Evolutionary conservation across 2,888 invertebrate genomes (phyloP), one percentile per base, ranked within the genome.

Genomic region (Drosophila mimetica): DNA sequence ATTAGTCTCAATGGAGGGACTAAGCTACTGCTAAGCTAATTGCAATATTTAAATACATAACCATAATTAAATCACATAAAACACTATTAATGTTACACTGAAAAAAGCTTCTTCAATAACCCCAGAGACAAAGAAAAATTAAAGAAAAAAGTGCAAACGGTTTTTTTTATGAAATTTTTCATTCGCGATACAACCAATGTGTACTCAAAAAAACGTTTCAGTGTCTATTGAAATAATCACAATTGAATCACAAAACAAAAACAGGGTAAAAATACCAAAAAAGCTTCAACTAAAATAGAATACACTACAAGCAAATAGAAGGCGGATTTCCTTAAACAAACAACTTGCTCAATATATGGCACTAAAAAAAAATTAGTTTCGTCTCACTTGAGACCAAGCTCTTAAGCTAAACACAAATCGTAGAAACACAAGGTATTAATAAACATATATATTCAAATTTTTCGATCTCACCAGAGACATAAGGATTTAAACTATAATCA

Each of bases 221-320:
- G 30, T 47, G 47, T 47, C 47, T 34, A 48, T 48, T 37, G 36
- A 30, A 42, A 34, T 47, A 52, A 34, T 16, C 37, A 46, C 39
- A 52, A 47, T 41, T 60, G 28, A 74, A 60, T 46, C 47, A 65
- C 47, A 58, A 34, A 22, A 32, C 41, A 30, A 54, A 44, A 8
- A 37, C 1, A 16, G 16, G 16, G 14, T 58, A 51, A 32, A 41
- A n/a, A 54, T 54, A 51, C 5, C 39, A 13, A n/a, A 20, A 20
- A 41, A 2, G 13, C 20, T 36, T 36, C 8, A 20, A 20, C 13
- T 20, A 20, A 3, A 41, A 41, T 1, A 9, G 9, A 25, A 9
- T 42, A 36, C 14, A 4, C 14, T 8, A 36, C 22, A 25, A 20
- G 5, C 42, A 9, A 20, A 25, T 14, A 8, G 42, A 7, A 36